Percentiles rank a stretch among this genome's conserved stretches.
phyloP scores from a whole-genome alignment of 2,888 invertebrate genomes.

The Lycia hirtaria region DNA sequence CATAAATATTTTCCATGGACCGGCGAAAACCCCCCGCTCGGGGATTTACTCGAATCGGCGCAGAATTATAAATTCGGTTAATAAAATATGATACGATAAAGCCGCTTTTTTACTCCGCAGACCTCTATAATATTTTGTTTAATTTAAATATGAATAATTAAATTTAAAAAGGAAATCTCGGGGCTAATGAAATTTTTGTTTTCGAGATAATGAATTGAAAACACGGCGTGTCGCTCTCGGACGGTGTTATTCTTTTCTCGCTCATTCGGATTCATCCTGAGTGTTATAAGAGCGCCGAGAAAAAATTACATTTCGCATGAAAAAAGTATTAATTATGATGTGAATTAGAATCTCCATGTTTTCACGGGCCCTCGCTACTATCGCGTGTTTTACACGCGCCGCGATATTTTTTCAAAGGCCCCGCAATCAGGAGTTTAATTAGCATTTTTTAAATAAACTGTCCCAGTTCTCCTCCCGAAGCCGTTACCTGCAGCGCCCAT shows the following conservation, averaged over 20 bases:
- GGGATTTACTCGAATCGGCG: conserved; percentile 80
- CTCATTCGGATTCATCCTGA: conserved; percentile 80
- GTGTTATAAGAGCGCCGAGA: conserved; percentile 65
- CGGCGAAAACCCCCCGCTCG: conserved; percentile 52
- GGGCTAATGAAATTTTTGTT: conserved; percentile 85
- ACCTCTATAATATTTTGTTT: conserved; percentile 85
- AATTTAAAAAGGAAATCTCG: conserved; percentile 84
- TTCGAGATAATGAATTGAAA: conserved; percentile 86
- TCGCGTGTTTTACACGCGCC: conserved; percentile 46
- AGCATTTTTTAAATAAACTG: conserved; percentile 54
- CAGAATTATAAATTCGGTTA: conserved; percentile 85
- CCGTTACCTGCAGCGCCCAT: conserved; percentile 34
- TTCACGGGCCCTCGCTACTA: conserved; percentile 67
- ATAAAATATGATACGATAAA: conserved; percentile 85
- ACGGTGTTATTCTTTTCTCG: conserved; percentile 80
- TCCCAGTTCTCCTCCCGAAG: conserved; percentile 35
- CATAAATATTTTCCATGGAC: conserved; percentile 81
- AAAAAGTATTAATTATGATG: conserved; percentile 78
- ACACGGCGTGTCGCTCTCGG: conserved; percentile 74
- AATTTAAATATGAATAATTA: conserved; percentile 86
- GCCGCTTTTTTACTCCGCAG: conserved; percentile 70
- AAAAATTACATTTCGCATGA: conserved; percentile 58
- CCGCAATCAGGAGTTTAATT: conserved; percentile 53
- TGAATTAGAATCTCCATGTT: conserved; percentile 64
- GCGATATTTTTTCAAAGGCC: conserved; percentile 57